Base-by-base conservation (phyloP, 2,113 vertebrate species). In the Chelonoidis abingdonii region DNA sequence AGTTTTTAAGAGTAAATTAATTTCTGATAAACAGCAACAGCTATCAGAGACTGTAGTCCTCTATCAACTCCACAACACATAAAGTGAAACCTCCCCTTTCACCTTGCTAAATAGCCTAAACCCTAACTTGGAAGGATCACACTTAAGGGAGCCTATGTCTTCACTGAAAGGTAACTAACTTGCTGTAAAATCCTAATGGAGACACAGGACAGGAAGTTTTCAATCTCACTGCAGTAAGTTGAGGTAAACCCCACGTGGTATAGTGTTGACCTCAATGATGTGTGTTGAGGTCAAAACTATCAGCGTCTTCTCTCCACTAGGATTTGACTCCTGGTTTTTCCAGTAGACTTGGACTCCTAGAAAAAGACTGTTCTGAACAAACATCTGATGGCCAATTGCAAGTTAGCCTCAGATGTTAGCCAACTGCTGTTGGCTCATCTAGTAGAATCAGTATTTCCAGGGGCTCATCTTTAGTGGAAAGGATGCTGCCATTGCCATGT, bases 381-480 rank as follows among this genome's bases (percentile, higher is more conserved):
- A 83, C 75, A 81, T 29, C 69, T 78, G 24, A 52, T 29, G 22
- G 21, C 27, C 22, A 47, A 41, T 72, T 92, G 92, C 81, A 94
- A 93, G 75, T 95, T 88, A 53, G 76, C 80, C 0, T 1, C 83
- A 87, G 89, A 90, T 95, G 87, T 87, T 10, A 86, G 90, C 53
- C 53, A 54, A 88, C 41, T 95, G 0, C 69, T 86, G 49, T 95
- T 93, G 92, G 92, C 53, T 91, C 72, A 69, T 89, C 82, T 0
- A 89, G 97, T 92, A 91, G 72, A 97, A 97, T 97, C 1, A 50
- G 97, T 97, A 91, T 96, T 96, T 95, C 97, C 92, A 93, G 96
- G 79, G 83, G 83, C 44, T 87, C 81, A 93, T 54, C 44, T 57
- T 50, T 89, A 75, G 89, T 47, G 88, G 89, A 86, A 83, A 72